These are phyloP conservation scores for Apodemus sylvaticus DNA, from an alignment of 2,113 vertebrate genomes.

Conservation along the genomic window DNA sequence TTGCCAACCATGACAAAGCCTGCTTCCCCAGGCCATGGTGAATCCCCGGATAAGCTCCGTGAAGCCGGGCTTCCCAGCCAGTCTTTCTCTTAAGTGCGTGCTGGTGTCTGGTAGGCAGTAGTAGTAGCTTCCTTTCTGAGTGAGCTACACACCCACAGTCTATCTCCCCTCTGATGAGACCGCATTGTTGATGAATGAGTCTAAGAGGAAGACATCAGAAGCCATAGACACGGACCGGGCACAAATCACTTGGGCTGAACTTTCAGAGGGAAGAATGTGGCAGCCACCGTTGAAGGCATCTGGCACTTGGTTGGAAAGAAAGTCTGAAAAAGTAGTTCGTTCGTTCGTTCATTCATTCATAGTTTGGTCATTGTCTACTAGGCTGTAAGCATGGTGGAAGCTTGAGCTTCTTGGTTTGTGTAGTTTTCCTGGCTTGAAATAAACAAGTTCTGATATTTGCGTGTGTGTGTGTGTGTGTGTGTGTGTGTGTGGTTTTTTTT, in stretches of 20 bases:
- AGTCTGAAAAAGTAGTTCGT: not conserved
- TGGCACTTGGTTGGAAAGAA: constrained; percentile 4
- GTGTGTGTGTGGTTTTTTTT: no score
- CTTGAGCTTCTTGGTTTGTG: not conserved
- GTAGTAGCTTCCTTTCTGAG: not conserved
- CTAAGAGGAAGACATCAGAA: not conserved
- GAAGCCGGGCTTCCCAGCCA: not conserved
- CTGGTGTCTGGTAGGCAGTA: not conserved
- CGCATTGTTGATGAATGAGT: not conserved
- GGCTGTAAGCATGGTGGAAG: not conserved
- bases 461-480: no score
- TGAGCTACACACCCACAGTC: not conserved
- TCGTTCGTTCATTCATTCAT: not conserved
- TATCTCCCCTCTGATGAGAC: not conserved
- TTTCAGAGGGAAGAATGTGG: not conserved
- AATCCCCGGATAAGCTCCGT: not conserved
- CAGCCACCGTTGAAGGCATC: not conserved
- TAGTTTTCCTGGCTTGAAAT: not conserved
- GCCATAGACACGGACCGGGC: not conserved
- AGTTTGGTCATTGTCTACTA: not conserved
- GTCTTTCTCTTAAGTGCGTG: not conserved
- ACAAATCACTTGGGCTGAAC: not conserved
- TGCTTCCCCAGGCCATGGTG: constrained; percentile 19
- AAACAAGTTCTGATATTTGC: not conserved
- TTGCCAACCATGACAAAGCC: constrained; percentile 23